Evolutionary conservation across 2,888 invertebrate genomes (phyloP).

Genomic region (Gryllus longicercus): DNA sequence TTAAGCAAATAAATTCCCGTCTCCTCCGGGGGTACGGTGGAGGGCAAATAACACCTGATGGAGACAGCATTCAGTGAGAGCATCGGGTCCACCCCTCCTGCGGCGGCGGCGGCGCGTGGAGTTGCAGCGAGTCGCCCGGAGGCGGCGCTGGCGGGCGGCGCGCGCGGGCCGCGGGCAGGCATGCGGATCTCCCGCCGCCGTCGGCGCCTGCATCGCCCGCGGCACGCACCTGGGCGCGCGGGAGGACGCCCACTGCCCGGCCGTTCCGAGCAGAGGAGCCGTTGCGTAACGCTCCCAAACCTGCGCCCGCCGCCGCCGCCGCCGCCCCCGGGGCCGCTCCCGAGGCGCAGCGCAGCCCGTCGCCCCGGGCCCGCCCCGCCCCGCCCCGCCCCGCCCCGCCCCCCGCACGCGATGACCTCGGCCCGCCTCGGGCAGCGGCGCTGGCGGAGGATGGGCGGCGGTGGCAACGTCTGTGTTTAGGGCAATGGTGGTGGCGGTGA

Average conservation of each 20-base stretch:
- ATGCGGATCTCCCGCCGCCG: not conserved
- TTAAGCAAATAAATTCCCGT: no score
- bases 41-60: no score
- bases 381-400: not conserved
- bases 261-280: no score
- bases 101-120: no score
- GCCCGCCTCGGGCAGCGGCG: not conserved
- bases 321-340: not conserved
- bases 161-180: no score
- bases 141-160: no score
- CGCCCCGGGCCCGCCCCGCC: not conserved
- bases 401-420: not conserved
- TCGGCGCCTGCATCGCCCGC: not conserved
- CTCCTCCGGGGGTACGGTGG: no score
- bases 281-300: slow-evolving; percentile 1
- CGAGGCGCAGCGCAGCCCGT: not conserved
- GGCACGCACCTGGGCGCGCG: not conserved
- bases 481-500: not conserved
- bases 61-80: no score
- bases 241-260: not conserved
- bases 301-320: not conserved
- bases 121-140: no score
- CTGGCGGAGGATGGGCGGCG: not conserved
- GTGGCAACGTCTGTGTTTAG: not conserved
- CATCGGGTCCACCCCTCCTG: no score